Percentiles rank a stretch among this genome's conserved stretches.
Conservation (phyloP, 1,140 invertebrate genomes). For the Lucilia sericata region DNA sequence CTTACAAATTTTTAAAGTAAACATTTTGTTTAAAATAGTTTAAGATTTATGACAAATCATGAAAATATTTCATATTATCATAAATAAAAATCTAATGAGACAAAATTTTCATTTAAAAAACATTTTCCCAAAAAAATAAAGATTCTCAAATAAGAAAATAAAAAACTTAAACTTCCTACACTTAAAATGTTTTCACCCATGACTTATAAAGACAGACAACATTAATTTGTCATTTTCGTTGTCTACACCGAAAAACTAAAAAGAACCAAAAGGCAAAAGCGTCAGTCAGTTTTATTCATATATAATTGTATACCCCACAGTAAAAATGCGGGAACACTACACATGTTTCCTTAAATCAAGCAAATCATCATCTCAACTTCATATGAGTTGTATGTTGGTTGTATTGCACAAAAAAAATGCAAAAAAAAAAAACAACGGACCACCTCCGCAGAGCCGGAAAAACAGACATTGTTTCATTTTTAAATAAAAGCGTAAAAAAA, state of each 20-base stretch:
- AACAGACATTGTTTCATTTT: background rate
- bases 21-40: background rate
- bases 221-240: slow-evolving; percentile 42
- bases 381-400: background rate
- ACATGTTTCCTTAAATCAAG: slow-evolving; percentile 44
- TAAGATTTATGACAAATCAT: background rate
- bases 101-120: background rate
- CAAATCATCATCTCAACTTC: slow-evolving; percentile 33
- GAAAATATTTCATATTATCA: background rate
- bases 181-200: slow-evolving; percentile 43
- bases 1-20: no score
- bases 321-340: background rate
- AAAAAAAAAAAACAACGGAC: slow-evolving; percentile 13
- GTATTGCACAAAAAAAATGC: background rate
- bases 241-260: slow-evolving; percentile 15
- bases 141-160: background rate
- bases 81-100: background rate
- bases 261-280: background rate
- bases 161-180: slow-evolving; percentile 34
- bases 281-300: background rate
- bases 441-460: slow-evolving; percentile 32
- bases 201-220: slow-evolving; percentile 42
- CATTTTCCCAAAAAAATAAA: background rate
- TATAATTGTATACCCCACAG: background rate
- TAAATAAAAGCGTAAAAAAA: background rate